phyloP scores from a whole-genome alignment of 2,797 vertebrate species.

The Dromococcyx pavoninus region DNA sequence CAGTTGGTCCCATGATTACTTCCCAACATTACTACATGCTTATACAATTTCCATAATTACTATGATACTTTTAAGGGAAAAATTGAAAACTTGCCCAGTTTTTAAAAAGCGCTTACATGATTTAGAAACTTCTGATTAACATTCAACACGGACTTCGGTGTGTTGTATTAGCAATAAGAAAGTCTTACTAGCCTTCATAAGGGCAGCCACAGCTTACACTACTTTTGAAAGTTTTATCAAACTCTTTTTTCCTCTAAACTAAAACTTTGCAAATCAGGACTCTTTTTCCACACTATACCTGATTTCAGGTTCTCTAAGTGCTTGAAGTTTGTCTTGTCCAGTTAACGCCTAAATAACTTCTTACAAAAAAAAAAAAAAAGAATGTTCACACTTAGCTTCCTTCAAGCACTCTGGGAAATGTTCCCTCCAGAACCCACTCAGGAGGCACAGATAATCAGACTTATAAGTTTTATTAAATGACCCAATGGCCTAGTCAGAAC shows the following conservation, averaged over 20 bases:
- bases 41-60: not conserved
- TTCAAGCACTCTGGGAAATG: not conserved
- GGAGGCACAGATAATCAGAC: not conserved
- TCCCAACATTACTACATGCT: not conserved
- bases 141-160: not conserved
- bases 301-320: not conserved
- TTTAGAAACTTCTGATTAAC: not conserved
- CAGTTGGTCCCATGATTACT: not conserved
- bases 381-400: not conserved
- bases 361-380: not conserved
- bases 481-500: not conserved
- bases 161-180: not conserved
- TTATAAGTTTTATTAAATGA: not conserved
- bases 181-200: not conserved
- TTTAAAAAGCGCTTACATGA: not conserved
- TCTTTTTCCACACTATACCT: not conserved
- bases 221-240: not conserved
- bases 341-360: not conserved
- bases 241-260: not conserved
- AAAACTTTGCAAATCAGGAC: not conserved
- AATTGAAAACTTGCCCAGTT: not conserved
- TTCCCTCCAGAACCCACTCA: not conserved
- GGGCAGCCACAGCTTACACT: not conserved
- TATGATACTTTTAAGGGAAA: not conserved
- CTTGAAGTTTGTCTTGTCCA: not conserved